phyloP scores from a whole-genome alignment of 2,888 invertebrate genomes.

The Leptarthrus brevirostris region DNA sequence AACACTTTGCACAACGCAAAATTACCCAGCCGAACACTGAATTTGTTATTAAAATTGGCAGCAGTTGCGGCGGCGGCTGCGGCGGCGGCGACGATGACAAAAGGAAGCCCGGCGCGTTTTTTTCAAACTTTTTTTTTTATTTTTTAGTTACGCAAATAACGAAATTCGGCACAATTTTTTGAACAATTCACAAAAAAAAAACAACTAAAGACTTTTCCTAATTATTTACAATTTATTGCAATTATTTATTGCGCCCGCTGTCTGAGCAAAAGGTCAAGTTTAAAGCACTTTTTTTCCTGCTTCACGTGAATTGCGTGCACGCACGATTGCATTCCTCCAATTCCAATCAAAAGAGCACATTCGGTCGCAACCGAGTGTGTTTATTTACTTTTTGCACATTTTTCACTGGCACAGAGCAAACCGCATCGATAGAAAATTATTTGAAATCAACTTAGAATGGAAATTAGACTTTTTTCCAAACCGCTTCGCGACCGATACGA shows the following conservation, averaged over 20 bases:
- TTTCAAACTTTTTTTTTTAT: not conserved
- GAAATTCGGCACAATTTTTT: not conserved
- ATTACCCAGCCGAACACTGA: not conserved
- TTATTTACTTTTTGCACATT: not conserved
- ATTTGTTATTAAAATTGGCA: not conserved
- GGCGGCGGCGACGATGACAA: not conserved
- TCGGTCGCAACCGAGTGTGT: not conserved
- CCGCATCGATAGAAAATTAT: not conserved
- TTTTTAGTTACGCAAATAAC: not conserved
- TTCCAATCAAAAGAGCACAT: not conserved
- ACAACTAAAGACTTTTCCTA: not conserved
- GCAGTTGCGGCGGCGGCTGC: not conserved
- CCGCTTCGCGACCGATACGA: slow-evolving; percentile 51
- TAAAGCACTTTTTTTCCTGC: slow-evolving; percentile 21
- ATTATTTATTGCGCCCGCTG: not conserved
- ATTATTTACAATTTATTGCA: slow-evolving; percentile 5
- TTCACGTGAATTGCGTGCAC: slow-evolving; percentile 32
- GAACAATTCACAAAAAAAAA: too few species aligned
- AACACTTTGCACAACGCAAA: not conserved
- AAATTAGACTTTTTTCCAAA: slow-evolving; percentile 27
- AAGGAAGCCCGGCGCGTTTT: not conserved
- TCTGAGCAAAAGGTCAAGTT: slow-evolving; percentile 37
- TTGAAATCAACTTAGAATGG: not conserved
- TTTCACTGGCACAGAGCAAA: not conserved
- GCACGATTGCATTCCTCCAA: slow-evolving; percentile 2